Percentiles rank a stretch among this genome's conserved stretches.
Evolutionary conservation across 2,113 vertebrate genomes (phyloP).

Genomic region (Gobio gobio): DNA sequence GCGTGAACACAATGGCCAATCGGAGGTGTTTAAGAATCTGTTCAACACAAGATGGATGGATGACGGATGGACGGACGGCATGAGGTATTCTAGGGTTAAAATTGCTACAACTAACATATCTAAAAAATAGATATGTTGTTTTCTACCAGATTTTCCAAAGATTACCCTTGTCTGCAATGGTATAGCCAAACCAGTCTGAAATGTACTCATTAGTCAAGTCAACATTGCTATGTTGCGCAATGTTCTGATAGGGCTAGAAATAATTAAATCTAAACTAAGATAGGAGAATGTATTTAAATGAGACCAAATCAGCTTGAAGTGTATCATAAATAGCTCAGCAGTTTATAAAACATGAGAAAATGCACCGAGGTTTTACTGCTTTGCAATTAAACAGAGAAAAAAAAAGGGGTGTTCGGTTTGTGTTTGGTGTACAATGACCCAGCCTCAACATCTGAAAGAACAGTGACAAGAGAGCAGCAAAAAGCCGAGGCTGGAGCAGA

Average conservation of each 20-base stretch:
- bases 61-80: too few species aligned
- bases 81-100: not conserved
- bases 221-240: not conserved
- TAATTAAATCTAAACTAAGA: not conserved
- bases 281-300: not conserved
- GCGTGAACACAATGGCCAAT: too few species aligned
- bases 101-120: not conserved
- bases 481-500: constrained; percentile 50
- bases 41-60: too few species aligned
- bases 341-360: not conserved
- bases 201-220: not conserved
- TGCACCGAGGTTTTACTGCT: not conserved
- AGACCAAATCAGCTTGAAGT: not conserved
- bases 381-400: constrained; percentile 1
- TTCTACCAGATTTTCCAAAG: not conserved
- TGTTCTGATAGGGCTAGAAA: not conserved
- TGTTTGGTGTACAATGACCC: not conserved
- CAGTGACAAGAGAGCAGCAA: constrained; percentile 27
- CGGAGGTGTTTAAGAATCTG: too few species aligned
- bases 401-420: not conserved
- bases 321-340: not conserved
- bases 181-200: not conserved
- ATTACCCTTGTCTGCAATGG: not conserved
- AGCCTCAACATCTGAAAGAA: constrained; percentile 15
- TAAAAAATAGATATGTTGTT: not conserved